Evolutionary conservation across 2,888 invertebrate species (phyloP), one percentile per base, ranked within the genome.

Genomic region (Clusia tigrina): DNA sequence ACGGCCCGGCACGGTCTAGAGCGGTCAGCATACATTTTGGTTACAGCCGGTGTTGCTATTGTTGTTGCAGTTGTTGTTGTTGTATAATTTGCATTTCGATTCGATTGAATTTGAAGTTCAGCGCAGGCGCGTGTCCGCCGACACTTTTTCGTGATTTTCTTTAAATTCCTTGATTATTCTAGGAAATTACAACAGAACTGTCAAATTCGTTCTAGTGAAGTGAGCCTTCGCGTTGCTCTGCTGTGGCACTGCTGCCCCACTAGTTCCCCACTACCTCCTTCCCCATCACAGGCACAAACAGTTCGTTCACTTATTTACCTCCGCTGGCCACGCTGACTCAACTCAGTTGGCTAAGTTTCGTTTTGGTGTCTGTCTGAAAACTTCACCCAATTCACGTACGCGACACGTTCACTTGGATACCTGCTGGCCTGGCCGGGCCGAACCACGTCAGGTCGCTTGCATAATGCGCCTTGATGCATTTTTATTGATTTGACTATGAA

Each of bases 71-170:
- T 54, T 37, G 53, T 26, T 26, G 15, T 26, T 25, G 66, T 76
- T 76, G 76, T 74, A 79, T 80, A 79, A 80, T 80, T 80, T 80
- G 80, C 79, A 80, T 80, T 80, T 79, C 79, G 81, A 78, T 81
- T 79, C 81, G 79, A 80, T 80, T 79, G 74, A 68, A 74, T 70
- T 74, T 73, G 20, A 22, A 48, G 22, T 58, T 23, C 9, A 1
- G 70, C 62, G 62, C 67, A 74, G 80, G 74, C 81, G 79, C 79
- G 79, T 80, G 81, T 80, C 81, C 80, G 76, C 80, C 81, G 80
- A 78, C 80, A 77, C 80, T 78, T 76, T 76, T 74, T 75, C 74
- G 74, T 75, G 74, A 77, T 77, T 75, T 75, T 70, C 67, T 71
- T 70, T 67, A 60, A 46, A 46, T 54, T 22, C 32, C 26, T 57